Percentiles rank a stretch among this genome's conserved stretches.
Evolutionary conservation across 2,888 invertebrate genomes (phyloP).

Genomic region (Lasioglossum vierecki): DNA sequence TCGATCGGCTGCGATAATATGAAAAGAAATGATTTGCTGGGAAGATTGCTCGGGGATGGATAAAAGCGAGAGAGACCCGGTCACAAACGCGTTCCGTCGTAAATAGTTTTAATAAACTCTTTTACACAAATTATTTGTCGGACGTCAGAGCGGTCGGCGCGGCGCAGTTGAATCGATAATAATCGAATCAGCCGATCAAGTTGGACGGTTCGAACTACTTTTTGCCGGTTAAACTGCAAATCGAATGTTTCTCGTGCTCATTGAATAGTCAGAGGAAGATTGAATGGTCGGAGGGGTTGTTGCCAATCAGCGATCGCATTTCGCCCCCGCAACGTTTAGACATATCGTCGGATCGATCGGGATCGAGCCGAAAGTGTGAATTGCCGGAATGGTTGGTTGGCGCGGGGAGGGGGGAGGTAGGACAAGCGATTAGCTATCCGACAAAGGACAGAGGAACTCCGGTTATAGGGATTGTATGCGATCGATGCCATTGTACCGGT

Average conservation of each 20-base stretch:
- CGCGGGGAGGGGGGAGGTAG: not conserved
- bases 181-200: not conserved
- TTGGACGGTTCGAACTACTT: not conserved
- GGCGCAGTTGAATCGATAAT: not conserved
- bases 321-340: conserved; percentile 15
- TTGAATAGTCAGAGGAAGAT: conserved; percentile 15
- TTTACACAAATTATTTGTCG: conserved; percentile 1
- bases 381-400: not conserved
- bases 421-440: conserved; percentile 51
- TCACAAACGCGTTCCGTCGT: not conserved
- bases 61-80: not conserved
- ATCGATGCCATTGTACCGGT: conserved; percentile 60
- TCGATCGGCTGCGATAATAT: not conserved
- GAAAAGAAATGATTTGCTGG: not conserved
- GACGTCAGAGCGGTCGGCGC: not conserved
- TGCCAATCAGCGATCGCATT: conserved; percentile 8
- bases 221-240: conserved; percentile 7
- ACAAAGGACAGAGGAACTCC: conserved; percentile 41
- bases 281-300: not conserved
- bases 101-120: conserved; percentile 7
- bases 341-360: conserved; percentile 30
- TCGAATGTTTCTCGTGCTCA: conserved; percentile 14
- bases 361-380: conserved; percentile 35
- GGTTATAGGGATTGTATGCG: conserved; percentile 7
- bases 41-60: not conserved